Evolutionary conservation across 2,113 vertebrate genomes (phyloP).

Genomic region (Elaphurus davidianus): DNA sequence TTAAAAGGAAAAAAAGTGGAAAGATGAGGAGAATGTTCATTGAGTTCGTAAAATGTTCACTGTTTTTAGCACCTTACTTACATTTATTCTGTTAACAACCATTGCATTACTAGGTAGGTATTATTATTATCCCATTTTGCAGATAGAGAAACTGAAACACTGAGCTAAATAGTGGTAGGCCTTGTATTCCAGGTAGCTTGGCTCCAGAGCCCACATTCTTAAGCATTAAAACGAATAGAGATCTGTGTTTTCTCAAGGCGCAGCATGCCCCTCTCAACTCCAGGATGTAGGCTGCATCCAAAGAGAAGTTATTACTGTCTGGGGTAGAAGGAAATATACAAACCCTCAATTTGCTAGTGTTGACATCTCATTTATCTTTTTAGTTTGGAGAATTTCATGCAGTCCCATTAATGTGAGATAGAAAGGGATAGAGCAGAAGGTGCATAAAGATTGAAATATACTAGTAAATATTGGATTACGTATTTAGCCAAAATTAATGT

Average conservation of each 20-base stretch:
- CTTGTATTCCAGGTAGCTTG: not conserved
- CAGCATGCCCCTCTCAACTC: not conserved
- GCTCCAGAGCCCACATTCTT: not conserved
- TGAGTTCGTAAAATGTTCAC: not conserved
- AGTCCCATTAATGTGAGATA: not conserved
- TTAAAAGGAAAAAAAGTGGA: not conserved
- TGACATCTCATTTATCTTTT: not conserved
- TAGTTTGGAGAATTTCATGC: not conserved
- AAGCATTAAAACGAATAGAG: not conserved
- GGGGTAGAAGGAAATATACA: not conserved
- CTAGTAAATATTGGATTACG: not conserved
- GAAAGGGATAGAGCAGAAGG: not conserved
- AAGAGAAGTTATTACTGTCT: not conserved
- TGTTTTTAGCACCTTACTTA: not conserved
- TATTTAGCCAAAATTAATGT: not conserved
- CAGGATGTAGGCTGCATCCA: not conserved
- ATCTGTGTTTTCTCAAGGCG: not conserved
- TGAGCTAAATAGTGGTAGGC: not conserved
- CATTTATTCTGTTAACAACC: not conserved
- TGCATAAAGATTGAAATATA: not conserved
- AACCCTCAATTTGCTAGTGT: not conserved
- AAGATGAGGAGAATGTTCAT: not conserved
- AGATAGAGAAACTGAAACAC: not conserved
- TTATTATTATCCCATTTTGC: not conserved
- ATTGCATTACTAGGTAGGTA: not conserved